phyloP scores from a whole-genome alignment of 2,888 invertebrate genomes.

The Tetanocera ferruginea region DNA sequence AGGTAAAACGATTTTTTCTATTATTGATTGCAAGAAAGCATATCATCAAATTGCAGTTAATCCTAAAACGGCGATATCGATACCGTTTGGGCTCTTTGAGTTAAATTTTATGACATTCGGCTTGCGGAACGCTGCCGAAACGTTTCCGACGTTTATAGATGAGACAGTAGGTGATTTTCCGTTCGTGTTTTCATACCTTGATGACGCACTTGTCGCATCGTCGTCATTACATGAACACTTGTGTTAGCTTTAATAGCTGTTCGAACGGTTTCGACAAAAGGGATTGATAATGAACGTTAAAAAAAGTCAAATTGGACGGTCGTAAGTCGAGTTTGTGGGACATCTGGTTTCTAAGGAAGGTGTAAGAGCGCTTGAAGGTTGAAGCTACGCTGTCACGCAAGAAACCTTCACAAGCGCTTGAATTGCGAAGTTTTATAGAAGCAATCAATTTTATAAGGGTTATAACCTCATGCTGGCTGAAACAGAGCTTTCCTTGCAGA shows the following conservation, averaged over 20 bases:
- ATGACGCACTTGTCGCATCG: conserved; percentile 26
- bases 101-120: conserved; percentile 40
- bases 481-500: conserved; percentile 26
- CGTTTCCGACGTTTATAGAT: conserved; percentile 33
- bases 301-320: conserved; percentile 28
- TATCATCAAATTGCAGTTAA: conserved; percentile 30
- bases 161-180: conserved; percentile 18
- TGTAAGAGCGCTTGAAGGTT: conserved; percentile 39
- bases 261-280: conserved; percentile 14
- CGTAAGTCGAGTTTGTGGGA: conserved; percentile 36
- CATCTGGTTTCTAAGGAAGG: conserved; percentile 44
- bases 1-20: too few relatives aligned
- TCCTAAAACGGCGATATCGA: conserved; percentile 37
- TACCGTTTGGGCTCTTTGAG: conserved; percentile 40
- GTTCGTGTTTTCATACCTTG: conserved; percentile 40
- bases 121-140: conserved; percentile 34
- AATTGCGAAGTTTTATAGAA: conserved; percentile 46
- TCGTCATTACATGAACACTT: conserved; percentile 15
- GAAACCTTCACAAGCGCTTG: conserved; percentile 13
- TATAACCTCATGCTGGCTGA: conserved; percentile 36
- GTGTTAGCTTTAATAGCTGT: conserved; percentile 12
- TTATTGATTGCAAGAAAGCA: too few relatives aligned
- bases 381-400: conserved; percentile 37
- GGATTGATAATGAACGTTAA: conserved; percentile 28
- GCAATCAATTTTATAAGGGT: conserved; percentile 47